Conservation (phyloP, 2,888 invertebrate species). For the Andrena bucephala region DNA sequence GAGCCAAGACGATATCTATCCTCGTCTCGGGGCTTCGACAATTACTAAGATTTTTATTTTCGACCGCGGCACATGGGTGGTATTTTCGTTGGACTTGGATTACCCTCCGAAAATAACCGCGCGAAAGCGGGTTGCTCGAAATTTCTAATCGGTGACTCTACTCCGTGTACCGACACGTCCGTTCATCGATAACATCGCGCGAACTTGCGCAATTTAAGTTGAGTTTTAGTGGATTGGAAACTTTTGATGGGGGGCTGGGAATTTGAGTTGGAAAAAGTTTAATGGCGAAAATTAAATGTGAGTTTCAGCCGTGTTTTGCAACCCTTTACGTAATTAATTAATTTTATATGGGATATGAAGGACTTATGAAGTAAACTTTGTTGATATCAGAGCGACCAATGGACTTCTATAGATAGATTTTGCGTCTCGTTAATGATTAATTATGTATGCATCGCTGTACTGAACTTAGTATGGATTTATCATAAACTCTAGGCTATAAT, state of each 20-base stretch:
- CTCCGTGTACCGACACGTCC: not conserved
- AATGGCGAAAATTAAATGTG: not conserved
- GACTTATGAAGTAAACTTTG: no score
- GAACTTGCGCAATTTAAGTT: not conserved
- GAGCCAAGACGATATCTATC: constrained; percentile 54
- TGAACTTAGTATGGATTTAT: no score
- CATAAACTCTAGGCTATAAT: no score
- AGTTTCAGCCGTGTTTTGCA: not conserved
- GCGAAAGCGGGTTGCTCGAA: not conserved
- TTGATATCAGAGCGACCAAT: no score
- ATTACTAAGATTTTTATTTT: constrained; percentile 39
- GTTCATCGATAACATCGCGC: constrained; percentile 21
- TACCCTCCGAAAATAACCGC: constrained; percentile 38
- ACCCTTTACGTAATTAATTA: no score
- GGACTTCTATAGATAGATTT: no score
- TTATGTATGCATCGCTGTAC: no score
- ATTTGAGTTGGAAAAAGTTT: not conserved
- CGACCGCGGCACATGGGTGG: constrained; percentile 14
- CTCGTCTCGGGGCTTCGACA: constrained; percentile 25
- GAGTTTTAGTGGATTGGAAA: not conserved
- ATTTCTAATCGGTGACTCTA: constrained; percentile 12
- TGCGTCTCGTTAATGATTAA: no score
- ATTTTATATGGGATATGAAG: no score
- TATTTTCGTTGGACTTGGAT: constrained; percentile 52
- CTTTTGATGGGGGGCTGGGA: not conserved